Base-by-base conservation (phyloP, 2,797 vertebrate genomes). In the Fistularia tabacaria region DNA sequence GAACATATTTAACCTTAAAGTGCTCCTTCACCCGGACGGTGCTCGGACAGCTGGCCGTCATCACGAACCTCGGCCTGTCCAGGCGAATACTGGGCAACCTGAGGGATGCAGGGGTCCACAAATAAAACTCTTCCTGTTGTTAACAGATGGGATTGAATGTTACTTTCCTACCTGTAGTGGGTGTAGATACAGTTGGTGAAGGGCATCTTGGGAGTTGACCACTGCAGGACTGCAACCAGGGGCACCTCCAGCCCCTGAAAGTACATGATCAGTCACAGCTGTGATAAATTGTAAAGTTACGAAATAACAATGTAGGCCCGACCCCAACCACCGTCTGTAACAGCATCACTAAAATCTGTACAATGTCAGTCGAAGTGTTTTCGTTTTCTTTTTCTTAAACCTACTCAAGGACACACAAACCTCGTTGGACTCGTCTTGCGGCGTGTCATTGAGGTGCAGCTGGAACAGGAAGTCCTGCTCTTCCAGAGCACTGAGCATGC, bases 391-490 rank as follows among this genome's bases (percentile, higher is more conserved):
- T 25, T 25, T 25, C 5, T 25, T 25, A 25, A 1, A 36, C 8
- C 6, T 7, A 49, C 25, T 36, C 12, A 25, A 12, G 0, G 6
- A 48, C 14, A 46, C 1, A 25, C 62, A 0, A 1, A 95, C 92
- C 93, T 95, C 91, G 51, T 89, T 91, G 69, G 91, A 87, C 36
- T 93, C 92, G 7, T 92, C 90, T 0, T 88, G 92, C 3, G 89
- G 91, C 53, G 89, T 88, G 79, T 97, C 92, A 0, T 91, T 90
- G 0, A 91, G 92, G 74, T 96, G 91, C 58, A 98, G 82, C 76
- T 94, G 93, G 84, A 98, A 98, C 57, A 97, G 87, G 85, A 97
- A 95, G 85, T 95, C 95, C 43, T 97, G 93, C 75, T 97, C 94
- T 76, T 97, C 95, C 15, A 96, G 81, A 49, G 94, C 91, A n/a